phyloP scores from a whole-genome alignment of 1,140 invertebrate species.

The Ceratoteleas bidentatus region DNA sequence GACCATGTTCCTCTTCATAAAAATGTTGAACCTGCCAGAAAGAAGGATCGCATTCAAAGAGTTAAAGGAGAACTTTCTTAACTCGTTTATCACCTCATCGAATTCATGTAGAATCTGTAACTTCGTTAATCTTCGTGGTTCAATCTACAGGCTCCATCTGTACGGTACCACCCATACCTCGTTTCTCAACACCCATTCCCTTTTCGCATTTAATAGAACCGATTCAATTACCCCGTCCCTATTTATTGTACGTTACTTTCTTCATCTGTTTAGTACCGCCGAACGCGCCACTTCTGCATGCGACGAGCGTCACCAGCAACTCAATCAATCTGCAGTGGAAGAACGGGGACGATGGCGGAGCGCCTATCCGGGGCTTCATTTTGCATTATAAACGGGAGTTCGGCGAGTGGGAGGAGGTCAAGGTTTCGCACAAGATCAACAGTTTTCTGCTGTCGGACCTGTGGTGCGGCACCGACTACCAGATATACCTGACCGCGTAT shows the following conservation, averaged over 20 bases:
- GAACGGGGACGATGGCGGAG: constrained; percentile 81
- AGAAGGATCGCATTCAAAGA: too few relatives aligned
- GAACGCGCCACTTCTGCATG: constrained; percentile 81
- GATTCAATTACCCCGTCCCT: neutral
- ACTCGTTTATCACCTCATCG: too few relatives aligned
- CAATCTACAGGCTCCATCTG: too few relatives aligned
- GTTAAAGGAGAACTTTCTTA: too few relatives aligned
- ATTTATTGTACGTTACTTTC: neutral
- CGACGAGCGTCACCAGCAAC: constrained; percentile 82
- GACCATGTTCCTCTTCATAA: too few relatives aligned
- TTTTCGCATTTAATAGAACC: neutral
- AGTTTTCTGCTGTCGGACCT: constrained; percentile 89
- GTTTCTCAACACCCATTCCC: constrained; percentile 3
- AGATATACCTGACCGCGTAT: constrained; percentile 93
- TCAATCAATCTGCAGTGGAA: constrained; percentile 83
- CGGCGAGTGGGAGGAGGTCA: constrained; percentile 93
- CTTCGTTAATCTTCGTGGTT: too few relatives aligned
- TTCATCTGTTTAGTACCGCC: constrained; percentile 80
- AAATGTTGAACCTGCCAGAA: too few relatives aligned
- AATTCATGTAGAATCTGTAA: too few relatives aligned
- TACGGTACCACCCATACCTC: too few relatives aligned
- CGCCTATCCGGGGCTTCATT: constrained; percentile 86
- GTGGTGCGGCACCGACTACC: constrained; percentile 93
- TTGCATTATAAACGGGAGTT: constrained; percentile 94
- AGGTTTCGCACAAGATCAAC: constrained; percentile 89